phyloP scores from a whole-genome alignment of 2,113 vertebrate genomes.

The Charina bottae region DNA sequence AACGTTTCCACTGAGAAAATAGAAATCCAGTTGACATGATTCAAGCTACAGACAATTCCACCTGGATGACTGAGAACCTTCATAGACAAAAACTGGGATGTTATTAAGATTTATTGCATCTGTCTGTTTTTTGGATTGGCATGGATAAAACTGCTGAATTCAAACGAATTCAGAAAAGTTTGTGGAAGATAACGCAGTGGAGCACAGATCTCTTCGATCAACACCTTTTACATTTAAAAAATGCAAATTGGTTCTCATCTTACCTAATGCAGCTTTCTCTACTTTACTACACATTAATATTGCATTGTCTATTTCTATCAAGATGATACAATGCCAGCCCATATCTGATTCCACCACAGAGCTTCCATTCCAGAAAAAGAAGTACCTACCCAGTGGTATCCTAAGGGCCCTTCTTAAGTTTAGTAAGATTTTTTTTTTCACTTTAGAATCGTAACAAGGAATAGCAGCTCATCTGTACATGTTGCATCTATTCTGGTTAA shows the following conservation, averaged over 20 bases:
- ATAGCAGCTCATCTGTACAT: neutral
- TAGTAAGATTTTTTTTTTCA: neutral
- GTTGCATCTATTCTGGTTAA: neutral
- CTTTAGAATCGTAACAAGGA: neutral
- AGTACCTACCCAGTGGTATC: neutral
- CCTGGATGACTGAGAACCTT: too few relatives aligned
- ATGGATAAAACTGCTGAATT: neutral
- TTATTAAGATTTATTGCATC: fast-evolving
- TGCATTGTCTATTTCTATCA: neutral
- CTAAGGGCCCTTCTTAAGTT: neutral
- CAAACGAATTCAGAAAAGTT: neutral
- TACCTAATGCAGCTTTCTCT: neutral
- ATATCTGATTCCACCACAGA: too few relatives aligned
- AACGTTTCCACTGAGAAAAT: too few relatives aligned
- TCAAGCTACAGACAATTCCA: too few relatives aligned
- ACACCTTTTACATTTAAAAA: neutral
- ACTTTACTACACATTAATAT: neutral
- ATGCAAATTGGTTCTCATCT: neutral
- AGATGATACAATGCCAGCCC: too few relatives aligned
- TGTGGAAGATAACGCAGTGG: neutral
- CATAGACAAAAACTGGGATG: neutral
- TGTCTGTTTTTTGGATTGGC: neutral
- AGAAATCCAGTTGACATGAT: too few relatives aligned
- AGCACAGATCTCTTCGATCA: neutral
- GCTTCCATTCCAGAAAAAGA: neutral